Percentiles rank a stretch among this genome's conserved stretches.
Evolutionary conservation across 2,888 invertebrate species (phyloP).

Genomic region (Octonoba sinensis): DNA sequence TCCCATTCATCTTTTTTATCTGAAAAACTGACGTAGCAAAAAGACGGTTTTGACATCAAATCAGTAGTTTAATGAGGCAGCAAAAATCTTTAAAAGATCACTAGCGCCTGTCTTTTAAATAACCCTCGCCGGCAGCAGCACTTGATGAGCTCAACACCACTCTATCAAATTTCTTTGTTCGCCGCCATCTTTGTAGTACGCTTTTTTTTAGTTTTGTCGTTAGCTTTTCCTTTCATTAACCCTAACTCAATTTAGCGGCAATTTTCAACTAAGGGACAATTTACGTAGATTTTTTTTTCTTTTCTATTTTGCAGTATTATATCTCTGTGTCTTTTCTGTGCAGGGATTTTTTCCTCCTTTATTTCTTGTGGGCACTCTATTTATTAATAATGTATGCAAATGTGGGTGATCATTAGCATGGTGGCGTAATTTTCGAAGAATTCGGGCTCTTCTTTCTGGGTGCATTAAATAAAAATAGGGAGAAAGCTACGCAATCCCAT

Average conservation of each 20-base stretch:
- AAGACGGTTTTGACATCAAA: conserved; percentile 56
- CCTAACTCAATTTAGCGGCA: conserved; percentile 63
- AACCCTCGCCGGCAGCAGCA: conserved; percentile 58
- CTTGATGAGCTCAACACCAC: conserved; percentile 62
- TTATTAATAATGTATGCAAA: conserved; percentile 64
- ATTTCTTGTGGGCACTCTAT: conserved; percentile 57
- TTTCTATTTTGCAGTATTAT: conserved; percentile 35
- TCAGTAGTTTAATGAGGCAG: conserved; percentile 62
- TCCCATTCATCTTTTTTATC: conserved; percentile 50
- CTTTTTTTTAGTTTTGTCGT: conserved; percentile 14
- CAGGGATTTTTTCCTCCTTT: conserved; percentile 22
- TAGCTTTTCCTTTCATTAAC: conserved; percentile 61
- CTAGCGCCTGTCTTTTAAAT: conserved; percentile 60
- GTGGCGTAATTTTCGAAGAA: conserved; percentile 43
- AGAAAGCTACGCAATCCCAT: conserved; percentile 28
- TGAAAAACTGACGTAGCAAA: conserved; percentile 39
- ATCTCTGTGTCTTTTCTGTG: conserved; percentile 39
- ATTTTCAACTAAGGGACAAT: conserved; percentile 63
- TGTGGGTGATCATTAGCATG: conserved; percentile 55
- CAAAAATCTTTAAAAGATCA: conserved; percentile 63
- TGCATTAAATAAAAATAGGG: conserved; percentile 35
- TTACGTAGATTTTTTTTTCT: conserved; percentile 34
- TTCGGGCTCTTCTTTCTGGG: conserved; percentile 31
- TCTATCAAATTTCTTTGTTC: conserved; percentile 64
- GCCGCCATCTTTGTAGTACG: conserved; percentile 47